Evolutionary conservation across 2,888 invertebrate genomes (phyloP), one percentile per base, ranked within the genome.

Genomic region (Ctena decussata): DNA sequence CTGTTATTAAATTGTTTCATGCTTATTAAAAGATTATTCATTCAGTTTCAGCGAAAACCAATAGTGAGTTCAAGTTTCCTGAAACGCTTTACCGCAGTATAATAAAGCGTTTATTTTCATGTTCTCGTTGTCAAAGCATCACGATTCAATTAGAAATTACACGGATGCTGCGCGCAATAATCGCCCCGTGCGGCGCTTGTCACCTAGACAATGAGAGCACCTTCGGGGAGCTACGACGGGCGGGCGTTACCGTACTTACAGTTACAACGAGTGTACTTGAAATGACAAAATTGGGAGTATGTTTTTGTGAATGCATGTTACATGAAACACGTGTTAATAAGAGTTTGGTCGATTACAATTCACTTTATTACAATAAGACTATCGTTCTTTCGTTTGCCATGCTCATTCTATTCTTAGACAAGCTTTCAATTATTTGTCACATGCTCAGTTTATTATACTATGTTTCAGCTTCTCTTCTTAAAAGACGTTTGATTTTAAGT

Each of bases 61-160:
- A 65, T 65, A 65, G 35, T 5, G 65, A 65, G 65, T 65, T 65
- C 65, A 35, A n/a, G 35, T 65, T 65, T 65, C 65, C 65, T 65
- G 65, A 65, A 65, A 65, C 65, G 11, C 65, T 65, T 35, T 65
- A 65, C 32, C 65, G 35, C 21, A 35, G 35, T 21, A 35, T 65
- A 65, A 35, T 35, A 65, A 65, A 65, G 65, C 65, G 65, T 65
- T 65, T 65, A 65, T 65, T 65, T 65, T 65, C 65, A 65, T 65
- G 65, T 65, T 65, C 30, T 65, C 27, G 15, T 35, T 65, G 65
- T 65, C 65, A 35, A 65, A 18, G n/a, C 35, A 35, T 32, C 65
- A 65, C 65, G 65, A 65, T 65, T 65, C 65, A 65, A 65, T 65
- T 65, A 65, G 65, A 65, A 65, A 65, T 65, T 65, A 65, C 65